phyloP scores from a whole-genome alignment of 2,797 vertebrate genomes.

The Argyrosomus regius region DNA sequence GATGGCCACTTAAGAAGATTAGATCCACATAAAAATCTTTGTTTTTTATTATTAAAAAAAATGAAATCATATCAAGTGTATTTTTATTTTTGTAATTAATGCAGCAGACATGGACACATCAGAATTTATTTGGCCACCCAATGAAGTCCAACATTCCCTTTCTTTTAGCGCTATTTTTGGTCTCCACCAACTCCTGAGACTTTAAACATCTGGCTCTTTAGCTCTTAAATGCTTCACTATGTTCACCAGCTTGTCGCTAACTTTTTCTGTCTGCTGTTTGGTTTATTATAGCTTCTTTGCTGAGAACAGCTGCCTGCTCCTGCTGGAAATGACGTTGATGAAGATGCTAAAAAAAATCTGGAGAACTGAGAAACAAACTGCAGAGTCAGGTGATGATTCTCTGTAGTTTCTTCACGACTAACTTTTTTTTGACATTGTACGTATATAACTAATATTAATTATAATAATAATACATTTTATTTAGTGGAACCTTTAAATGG shows the following conservation, averaged over 20 bases:
- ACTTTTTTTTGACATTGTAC: background rate
- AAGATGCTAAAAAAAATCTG: background rate
- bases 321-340: constrained; percentile 21
- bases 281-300: background rate
- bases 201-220: background rate
- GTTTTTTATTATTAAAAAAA: too few relatives aligned
- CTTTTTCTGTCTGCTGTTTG: background rate
- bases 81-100: too few relatives aligned
- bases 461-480: too few relatives aligned
- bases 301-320: background rate
- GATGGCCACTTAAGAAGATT: too few relatives aligned
- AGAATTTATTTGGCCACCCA: background rate
- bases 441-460: background rate
- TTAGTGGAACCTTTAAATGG: too few relatives aligned
- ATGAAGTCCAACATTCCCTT: too few relatives aligned
- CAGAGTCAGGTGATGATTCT: background rate
- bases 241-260: background rate
- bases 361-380: background rate
- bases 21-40: too few relatives aligned
- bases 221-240: background rate
- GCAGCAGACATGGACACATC: background rate
- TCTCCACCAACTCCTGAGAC: too few relatives aligned
- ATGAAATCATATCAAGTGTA: too few relatives aligned
- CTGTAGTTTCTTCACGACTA: background rate
- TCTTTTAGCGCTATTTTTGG: background rate